Percentiles rank a stretch among this genome's conserved stretches.
These are phyloP conservation scores for Amphipoea oculea DNA, from an alignment of 2,888 invertebrate species.

Conservation along the genomic window DNA sequence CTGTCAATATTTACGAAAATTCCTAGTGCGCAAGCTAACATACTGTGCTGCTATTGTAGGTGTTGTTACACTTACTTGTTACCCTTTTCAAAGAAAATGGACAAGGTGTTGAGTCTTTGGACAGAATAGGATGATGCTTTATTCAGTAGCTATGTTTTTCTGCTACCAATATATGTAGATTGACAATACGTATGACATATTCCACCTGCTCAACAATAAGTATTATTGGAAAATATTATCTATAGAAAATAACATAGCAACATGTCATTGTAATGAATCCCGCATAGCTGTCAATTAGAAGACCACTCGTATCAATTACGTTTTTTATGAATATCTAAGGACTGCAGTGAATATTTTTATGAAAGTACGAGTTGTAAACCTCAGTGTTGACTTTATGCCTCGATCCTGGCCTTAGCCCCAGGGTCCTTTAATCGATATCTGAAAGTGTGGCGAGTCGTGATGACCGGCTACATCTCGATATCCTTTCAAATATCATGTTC, in stretches of 20 bases:
- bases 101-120: not conserved
- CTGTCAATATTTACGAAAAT: not conserved
- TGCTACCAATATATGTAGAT: not conserved
- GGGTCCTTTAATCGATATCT: slow-evolving; percentile 50
- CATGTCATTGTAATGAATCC: slow-evolving; percentile 43
- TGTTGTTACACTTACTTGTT: too few species aligned
- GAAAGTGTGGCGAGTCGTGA: slow-evolving; percentile 52
- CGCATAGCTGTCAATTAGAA: slow-evolving; percentile 53
- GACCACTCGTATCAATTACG: slow-evolving; percentile 34
- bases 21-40: not conserved
- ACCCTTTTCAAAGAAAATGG: not conserved
- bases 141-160: not conserved
- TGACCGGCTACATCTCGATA: slow-evolving; percentile 54
- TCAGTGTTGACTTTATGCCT: not conserved
- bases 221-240: slow-evolving; percentile 32
- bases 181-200: not conserved
- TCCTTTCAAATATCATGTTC: slow-evolving; percentile 61
- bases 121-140: not conserved
- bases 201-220: not conserved
- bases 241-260: slow-evolving; percentile 21
- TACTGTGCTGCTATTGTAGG: not conserved
- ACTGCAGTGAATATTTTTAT: not conserved
- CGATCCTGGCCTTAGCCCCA: slow-evolving; percentile 52
- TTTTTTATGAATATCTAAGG: slow-evolving; percentile 37
- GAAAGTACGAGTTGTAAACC: not conserved